These are phyloP conservation scores for Balaeniceps rex DNA, from an alignment of 2,113 vertebrate species.

Conservation along the genomic window DNA sequence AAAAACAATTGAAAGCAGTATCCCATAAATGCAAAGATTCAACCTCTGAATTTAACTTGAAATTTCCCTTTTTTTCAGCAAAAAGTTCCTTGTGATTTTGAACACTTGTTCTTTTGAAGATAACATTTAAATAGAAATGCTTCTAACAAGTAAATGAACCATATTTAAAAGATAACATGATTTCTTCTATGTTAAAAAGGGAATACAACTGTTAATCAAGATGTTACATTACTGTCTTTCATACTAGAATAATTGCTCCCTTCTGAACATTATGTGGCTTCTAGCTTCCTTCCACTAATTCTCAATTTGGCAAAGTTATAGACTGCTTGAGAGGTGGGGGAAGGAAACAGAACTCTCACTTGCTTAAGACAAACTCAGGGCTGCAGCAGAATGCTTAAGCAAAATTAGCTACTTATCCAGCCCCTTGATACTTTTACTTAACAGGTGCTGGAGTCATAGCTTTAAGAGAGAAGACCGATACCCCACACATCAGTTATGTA, in stretches of 20 bases:
- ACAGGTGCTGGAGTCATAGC: not conserved
- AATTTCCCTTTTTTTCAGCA: not conserved
- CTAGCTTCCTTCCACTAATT: not conserved
- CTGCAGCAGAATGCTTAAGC: not conserved
- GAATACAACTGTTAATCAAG: not conserved
- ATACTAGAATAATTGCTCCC: not conserved
- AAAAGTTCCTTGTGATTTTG: not conserved
- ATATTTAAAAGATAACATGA: not conserved
- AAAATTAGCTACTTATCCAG: not conserved
- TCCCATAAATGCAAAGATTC: not conserved
- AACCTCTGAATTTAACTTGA: not conserved
- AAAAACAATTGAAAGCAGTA: not conserved
- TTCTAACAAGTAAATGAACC: not conserved
- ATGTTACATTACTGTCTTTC: not conserved
- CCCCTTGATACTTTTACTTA: not conserved
- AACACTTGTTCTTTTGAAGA: not conserved
- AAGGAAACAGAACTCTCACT: not conserved
- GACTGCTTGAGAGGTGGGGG: not conserved
- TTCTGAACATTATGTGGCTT: not conserved
- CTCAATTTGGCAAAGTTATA: not conserved
- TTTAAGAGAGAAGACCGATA: not conserved
- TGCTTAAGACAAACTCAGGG: not conserved
- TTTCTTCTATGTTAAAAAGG: not conserved
- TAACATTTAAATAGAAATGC: not conserved
- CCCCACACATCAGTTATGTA: not conserved